Evolutionary conservation across 2,888 invertebrate species (phyloP), one percentile per base, ranked within the genome.

Genomic region (Linnaemya vulpina): DNA sequence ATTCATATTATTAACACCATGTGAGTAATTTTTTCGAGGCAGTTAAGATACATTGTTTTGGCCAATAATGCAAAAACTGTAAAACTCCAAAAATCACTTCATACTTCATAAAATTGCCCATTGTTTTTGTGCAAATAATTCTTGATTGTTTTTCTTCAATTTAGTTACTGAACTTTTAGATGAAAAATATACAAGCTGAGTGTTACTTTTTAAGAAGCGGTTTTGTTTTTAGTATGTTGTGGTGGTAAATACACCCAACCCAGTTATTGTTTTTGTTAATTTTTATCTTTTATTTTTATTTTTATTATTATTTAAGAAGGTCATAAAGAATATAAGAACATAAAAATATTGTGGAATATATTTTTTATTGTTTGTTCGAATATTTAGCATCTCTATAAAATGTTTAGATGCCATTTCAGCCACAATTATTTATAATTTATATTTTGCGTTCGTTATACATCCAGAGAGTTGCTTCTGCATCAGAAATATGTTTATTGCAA

Each of bases 41-140:
- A 75, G 43, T 53, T 46, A 62, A 53, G 3, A 20, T 68, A 58
- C n/a, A 49, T 75, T 68, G 71, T 74, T 68, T 62, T 68, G 62
- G 70, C 7, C 53, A 62, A 53, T 68, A 62, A 46, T 20, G 43
- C 40, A 22, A 65, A 25, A 25, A 43, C 55, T 55, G 25, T n/a
- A n/a, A n/a, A n/a, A 11, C 40, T 58, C 43, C 43, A 30, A 13
- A 70, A 78, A 60, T 17, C 35, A 71, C 68, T 79, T 75, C 30
- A 71, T 85, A 85, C 78, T 79, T 85, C 71, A 85, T 73, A 73
- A 85, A 85, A 82, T 79, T 71, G 82, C 35, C 78, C 71, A 85
- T 85, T 85, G 82, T 85, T 62, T 79, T 17, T 22, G 11, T 15
- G 65, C 25, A 51, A 22, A 15, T 40, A 51, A 35, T 20, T 22